A percentile compares a stretch with the other conserved stretches of the same genome.
phyloP scores from a whole-genome alignment of 1,140 invertebrate species.

The Ceratina calcarata region DNA sequence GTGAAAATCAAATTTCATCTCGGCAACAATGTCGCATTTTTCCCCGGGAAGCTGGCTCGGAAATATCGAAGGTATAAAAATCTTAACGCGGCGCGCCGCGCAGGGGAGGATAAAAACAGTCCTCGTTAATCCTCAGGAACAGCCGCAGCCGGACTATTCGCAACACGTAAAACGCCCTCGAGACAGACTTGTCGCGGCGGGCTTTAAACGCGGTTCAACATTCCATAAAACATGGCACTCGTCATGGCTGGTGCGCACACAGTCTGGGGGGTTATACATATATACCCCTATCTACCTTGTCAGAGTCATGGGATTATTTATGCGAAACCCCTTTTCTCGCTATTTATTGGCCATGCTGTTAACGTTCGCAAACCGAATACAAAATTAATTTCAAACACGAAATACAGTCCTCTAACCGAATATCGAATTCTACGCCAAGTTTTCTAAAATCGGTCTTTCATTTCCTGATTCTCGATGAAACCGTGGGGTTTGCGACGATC shows the following conservation, averaged over 20 bases:
- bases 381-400: conserved; percentile 30
- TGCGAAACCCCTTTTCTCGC: conserved; percentile 55
- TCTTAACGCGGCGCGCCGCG: background rate
- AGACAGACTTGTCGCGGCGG: conserved; percentile 52
- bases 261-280: background rate
- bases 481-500: conserved; percentile 18
- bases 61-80: conserved; percentile 23
- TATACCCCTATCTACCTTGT: conserved; percentile 32
- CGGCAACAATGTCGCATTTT: too few species aligned
- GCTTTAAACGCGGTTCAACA: conserved; percentile 67
- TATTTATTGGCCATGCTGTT: conserved; percentile 12
- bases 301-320: conserved; percentile 65
- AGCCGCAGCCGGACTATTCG: conserved; percentile 46
- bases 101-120: conserved; percentile 17
- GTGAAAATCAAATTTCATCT: too few species aligned
- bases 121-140: conserved; percentile 33
- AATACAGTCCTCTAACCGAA: background rate
- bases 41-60: background rate
- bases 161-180: conserved; percentile 38
- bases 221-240: conserved; percentile 67
- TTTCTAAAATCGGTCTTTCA: too few species aligned
- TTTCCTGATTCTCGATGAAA: background rate
- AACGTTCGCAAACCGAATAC: conserved; percentile 35
- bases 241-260: conserved; percentile 54
- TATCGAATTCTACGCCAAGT: background rate